These are phyloP conservation scores for Yasuhikotakia modesta DNA, from an alignment of 2,797 vertebrate genomes.

Conservation along the genomic window DNA sequence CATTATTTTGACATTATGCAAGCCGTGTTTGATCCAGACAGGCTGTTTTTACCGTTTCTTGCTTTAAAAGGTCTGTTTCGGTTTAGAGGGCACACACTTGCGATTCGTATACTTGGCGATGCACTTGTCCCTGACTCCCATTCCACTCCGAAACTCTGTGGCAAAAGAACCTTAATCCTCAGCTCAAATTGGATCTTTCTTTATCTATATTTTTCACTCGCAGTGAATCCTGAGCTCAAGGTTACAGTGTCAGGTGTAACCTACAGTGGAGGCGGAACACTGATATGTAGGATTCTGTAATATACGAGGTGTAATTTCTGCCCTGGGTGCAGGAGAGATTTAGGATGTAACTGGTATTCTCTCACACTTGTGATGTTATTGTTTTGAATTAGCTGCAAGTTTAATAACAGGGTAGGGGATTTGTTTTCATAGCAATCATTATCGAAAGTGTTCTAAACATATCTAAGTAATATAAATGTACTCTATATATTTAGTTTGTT, in stretches of 20 bases:
- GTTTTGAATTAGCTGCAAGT: slow-evolving; percentile 14
- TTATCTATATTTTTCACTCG: slow-evolving; percentile 29
- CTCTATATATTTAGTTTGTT: too few relatives aligned
- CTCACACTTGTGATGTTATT: slow-evolving; percentile 36
- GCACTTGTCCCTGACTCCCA: slow-evolving; percentile 17
- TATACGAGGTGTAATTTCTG: slow-evolving; percentile 49
- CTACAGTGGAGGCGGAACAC: slow-evolving; percentile 1
- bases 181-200: slow-evolving; percentile 15
- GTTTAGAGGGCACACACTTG: slow-evolving; percentile 15
- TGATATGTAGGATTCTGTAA: slow-evolving; percentile 30
- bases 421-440: too few relatives aligned
- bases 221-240: slow-evolving; percentile 10
- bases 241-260: slow-evolving; percentile 28
- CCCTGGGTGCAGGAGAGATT: slow-evolving; percentile 52
- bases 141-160: slow-evolving; percentile 9
- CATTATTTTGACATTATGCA: slow-evolving; percentile 16
- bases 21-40: background rate
- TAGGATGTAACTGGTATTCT: slow-evolving; percentile 39
- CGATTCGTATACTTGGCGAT: background rate
- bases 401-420: too few relatives aligned
- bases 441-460: too few relatives aligned
- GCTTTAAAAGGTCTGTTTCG: slow-evolving; percentile 14
- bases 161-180: slow-evolving; percentile 33
- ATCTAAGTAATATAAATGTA: too few relatives aligned
- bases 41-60: slow-evolving; percentile 18